Evolutionary conservation across 1,140 invertebrate genomes (phyloP), one percentile per base, ranked within the genome.

Genomic region (Antheraea mylitta): DNA sequence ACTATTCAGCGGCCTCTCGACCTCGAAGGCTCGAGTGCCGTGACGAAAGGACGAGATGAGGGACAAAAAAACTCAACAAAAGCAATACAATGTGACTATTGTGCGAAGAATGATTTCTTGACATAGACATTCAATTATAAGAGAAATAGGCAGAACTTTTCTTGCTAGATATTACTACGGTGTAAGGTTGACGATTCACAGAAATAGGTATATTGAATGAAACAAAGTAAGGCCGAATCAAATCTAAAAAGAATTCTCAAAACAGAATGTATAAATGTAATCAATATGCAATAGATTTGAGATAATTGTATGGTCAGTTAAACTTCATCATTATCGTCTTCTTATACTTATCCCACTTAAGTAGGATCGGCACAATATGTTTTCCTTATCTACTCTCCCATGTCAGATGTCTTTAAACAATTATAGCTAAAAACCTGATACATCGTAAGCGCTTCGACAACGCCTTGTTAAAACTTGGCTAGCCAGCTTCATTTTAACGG

Each of bases 41-140:
- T 81, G 74, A 81, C 81, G 73, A 76, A 77, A 81, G 75, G 72
- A 72, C 66, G 59, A 30, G 72, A 67, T 68, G 74, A 71, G 67
- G 64, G 67, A 67, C 64, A 72, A 79, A 79, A 79, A 81, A 82
- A 72, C 58, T 67, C 53, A 59, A 66, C 58, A 67, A 63, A 19
- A 37, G 60, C 64, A 62, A 78, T 67, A 73, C 77, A 76, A 73
- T 73, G 42, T 68, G 63, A 61, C 60, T 60, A 42, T 42, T 42
- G 38, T 68, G 66, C 66, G 22, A 75, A 73, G 72, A 71, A 77
- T 67, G 45, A 61, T 18, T 22, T 67, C 64, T 71, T 73, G 68
- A 70, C 65, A 72, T 36, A 67, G 42, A 65, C 60, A 59, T 38
- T 58, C 18, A 64, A 42, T 65, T 59, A 48, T 53, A 68, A 64